Conservation (phyloP, 1,140 invertebrate species). For the Dryas iulia region DNA sequence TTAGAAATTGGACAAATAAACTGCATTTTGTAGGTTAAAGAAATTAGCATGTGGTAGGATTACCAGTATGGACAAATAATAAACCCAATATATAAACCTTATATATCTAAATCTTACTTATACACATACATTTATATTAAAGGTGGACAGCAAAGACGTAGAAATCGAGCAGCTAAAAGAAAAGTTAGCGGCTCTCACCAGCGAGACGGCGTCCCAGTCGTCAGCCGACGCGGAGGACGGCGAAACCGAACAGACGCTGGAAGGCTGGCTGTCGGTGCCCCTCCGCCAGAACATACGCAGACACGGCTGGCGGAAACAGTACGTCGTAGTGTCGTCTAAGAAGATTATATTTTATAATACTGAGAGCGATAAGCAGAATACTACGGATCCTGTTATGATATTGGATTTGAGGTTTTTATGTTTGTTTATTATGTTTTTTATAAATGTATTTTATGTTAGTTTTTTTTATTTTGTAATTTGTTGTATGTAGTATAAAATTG, state of each 20-base stretch:
- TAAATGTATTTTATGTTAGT: constrained; percentile 11
- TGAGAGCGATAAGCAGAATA: constrained; percentile 95
- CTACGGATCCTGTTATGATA: constrained; percentile 94
- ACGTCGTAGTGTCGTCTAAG: constrained; percentile 97
- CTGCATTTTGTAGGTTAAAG: too few species aligned
- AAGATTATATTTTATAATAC: constrained; percentile 99
- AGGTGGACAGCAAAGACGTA: constrained; percentile 94
- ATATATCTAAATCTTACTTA: too few species aligned
- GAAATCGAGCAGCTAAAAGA: constrained; percentile 96
- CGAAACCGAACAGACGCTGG: constrained; percentile 90
- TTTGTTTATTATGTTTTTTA: constrained; percentile 3
- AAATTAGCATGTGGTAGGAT: too few species aligned
- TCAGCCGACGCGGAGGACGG: constrained; percentile 94
- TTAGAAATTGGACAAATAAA: too few species aligned
- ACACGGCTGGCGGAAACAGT: constrained; percentile 98
- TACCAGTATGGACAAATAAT: too few species aligned
- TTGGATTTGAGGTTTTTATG: constrained; percentile 92
- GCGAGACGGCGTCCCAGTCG: constrained; percentile 94
- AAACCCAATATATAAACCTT: too few species aligned
- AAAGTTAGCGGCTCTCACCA: constrained; percentile 88
- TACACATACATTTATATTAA: too few species aligned
- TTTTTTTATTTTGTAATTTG: constrained; percentile 44
- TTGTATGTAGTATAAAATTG: too few species aligned
- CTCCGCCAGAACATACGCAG: constrained; percentile 97
- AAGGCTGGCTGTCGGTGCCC: constrained; percentile 97